Evolutionary conservation across 2,797 vertebrate species (phyloP).

Genomic region (Tiaroga cobitis): DNA sequence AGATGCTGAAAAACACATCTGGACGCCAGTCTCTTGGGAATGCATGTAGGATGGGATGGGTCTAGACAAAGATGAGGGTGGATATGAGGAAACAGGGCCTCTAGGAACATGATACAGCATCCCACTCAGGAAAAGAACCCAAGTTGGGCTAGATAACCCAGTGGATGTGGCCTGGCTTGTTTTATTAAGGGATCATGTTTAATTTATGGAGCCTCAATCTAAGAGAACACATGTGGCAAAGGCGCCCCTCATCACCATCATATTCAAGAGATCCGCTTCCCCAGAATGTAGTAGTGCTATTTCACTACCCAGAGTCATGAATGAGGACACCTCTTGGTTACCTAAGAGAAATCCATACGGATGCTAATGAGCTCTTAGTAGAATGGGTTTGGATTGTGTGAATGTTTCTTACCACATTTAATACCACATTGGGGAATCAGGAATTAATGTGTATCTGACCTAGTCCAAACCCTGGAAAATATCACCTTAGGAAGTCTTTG

Average conservation of each 20-base stretch:
- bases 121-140: conserved; percentile 75
- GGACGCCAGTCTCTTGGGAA: conserved; percentile 62
- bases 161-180: conserved; percentile 68
- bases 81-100: conserved; percentile 72
- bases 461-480: not conserved
- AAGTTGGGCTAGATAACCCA: conserved; percentile 74
- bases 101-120: conserved; percentile 76
- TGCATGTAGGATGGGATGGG: conserved; percentile 51
- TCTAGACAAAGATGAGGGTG: conserved; percentile 51
- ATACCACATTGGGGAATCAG: conserved; percentile 41
- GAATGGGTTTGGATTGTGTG: conserved; percentile 68
- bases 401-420: conserved; percentile 64
- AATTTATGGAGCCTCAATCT: conserved; percentile 77
- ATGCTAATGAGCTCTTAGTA: conserved; percentile 77
- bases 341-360: conserved; percentile 73
- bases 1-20: conserved; percentile 73
- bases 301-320: conserved; percentile 70
- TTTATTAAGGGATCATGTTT: conserved; percentile 77
- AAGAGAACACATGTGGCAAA: conserved; percentile 76
- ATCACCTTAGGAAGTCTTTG: conserved; percentile 19
- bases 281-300: no score
- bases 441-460: conserved; percentile 23
- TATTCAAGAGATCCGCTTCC: conserved; percentile 74
- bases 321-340: conserved; percentile 72
- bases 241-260: conserved; percentile 74